Evolutionary conservation across 2,888 invertebrate species (phyloP).

Genomic region (Busseola fusca): DNA sequence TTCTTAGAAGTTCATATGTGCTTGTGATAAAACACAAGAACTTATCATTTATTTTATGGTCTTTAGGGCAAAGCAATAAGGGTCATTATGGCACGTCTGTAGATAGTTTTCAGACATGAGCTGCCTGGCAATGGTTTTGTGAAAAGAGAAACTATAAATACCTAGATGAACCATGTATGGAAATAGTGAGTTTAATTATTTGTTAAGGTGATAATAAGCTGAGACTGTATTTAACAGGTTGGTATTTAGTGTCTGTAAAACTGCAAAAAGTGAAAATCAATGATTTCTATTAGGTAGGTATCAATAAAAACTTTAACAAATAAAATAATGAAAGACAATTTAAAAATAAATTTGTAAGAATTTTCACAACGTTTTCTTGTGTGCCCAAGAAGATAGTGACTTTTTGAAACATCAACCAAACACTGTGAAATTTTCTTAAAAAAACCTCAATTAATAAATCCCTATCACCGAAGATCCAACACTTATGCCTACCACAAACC

Average conservation of each 20-base stretch:
- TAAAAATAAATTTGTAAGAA: background rate
- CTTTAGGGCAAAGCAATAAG: background rate
- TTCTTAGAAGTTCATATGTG: conserved; percentile 30
- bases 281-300: background rate
- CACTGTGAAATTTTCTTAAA: background rate
- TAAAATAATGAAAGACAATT: background rate
- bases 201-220: background rate
- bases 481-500: conserved; percentile 19
- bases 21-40: conserved; percentile 16
- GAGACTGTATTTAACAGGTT: background rate
- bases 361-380: background rate
- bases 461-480: background rate
- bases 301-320: background rate
- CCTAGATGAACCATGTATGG: background rate
- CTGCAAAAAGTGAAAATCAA: background rate
- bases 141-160: background rate
- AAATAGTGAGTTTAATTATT: background rate
- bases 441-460: background rate
- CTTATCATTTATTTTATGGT: conserved; percentile 12
- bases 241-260: no score
- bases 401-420: background rate
- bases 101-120: background rate
- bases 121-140: background rate
- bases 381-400: background rate
- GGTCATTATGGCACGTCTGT: background rate